Evolutionary conservation across 2,888 invertebrate genomes (phyloP).

Genomic region (Epirrhoe tristata): DNA sequence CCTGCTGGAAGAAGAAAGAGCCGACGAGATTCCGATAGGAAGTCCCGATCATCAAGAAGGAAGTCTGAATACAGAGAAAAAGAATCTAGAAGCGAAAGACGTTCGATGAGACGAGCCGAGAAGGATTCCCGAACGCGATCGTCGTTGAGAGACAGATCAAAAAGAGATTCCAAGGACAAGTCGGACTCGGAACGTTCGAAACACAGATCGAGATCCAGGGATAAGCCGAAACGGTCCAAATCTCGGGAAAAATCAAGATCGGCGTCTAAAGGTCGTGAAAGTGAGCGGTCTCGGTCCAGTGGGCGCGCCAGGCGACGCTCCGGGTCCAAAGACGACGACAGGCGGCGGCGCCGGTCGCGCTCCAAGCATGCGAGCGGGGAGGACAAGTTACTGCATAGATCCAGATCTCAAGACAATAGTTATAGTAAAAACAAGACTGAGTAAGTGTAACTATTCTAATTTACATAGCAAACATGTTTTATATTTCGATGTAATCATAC

Average conservation of each 20-base stretch:
- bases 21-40: constrained; percentile 67
- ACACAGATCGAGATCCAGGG: constrained; percentile 64
- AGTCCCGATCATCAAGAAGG: constrained; percentile 68
- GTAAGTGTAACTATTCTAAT: constrained; percentile 54
- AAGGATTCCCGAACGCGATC: constrained; percentile 62
- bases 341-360: constrained; percentile 48
- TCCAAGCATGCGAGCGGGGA: constrained; percentile 61
- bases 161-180: constrained; percentile 62
- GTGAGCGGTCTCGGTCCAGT: constrained; percentile 52
- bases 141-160: constrained; percentile 61
- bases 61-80: constrained; percentile 65
- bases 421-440: constrained; percentile 72
- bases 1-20: constrained; percentile 27
- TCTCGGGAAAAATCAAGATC: constrained; percentile 63
- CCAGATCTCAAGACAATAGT: constrained; percentile 72
- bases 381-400: constrained; percentile 66
- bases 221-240: constrained; percentile 62
- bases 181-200: constrained; percentile 62
- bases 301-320: constrained; percentile 55
- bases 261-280: constrained; percentile 30
- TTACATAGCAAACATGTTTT: neutral
- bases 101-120: constrained; percentile 64
- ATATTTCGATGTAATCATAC: neutral
- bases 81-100: constrained; percentile 54
- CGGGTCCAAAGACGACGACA: constrained; percentile 49